These are phyloP conservation scores for Pantherophis vulpinus DNA, from an alignment of 2,797 vertebrate species.

Conservation along the genomic window DNA sequence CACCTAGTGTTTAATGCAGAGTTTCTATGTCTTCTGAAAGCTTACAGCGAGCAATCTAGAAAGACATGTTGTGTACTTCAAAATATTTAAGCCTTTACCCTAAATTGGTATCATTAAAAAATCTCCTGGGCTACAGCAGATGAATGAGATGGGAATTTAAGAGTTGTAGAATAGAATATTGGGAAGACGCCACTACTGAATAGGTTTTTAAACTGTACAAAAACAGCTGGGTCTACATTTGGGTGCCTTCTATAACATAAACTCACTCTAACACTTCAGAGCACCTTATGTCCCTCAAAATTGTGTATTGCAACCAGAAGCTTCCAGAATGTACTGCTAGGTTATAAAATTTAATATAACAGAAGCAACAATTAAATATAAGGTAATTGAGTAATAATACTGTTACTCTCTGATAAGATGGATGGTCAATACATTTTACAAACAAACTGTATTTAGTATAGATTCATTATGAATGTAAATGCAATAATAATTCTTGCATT, in stretches of 20 bases:
- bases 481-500: neutral
- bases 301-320: no score
- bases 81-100: neutral
- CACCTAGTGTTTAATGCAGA: slow-evolving; percentile 63
- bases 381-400: neutral
- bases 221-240: neutral
- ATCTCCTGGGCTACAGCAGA: neutral
- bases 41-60: slow-evolving; percentile 18
- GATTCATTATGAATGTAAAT: neutral
- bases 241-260: neutral
- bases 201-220: neutral
- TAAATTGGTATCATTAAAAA: neutral
- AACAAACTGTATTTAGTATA: neutral
- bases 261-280: neutral
- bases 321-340: neutral
- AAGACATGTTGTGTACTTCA: neutral
- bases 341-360: neutral
- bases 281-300: neutral
- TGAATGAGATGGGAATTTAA: neutral
- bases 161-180: neutral
- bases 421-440: neutral
- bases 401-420: neutral
- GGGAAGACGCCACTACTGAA: neutral
- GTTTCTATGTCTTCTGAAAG: slow-evolving; percentile 45
- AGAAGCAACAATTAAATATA: neutral